These are phyloP conservation scores for Oreonectes daqikongensis DNA, from an alignment of 2,797 vertebrate species.

Conservation along the genomic window DNA sequence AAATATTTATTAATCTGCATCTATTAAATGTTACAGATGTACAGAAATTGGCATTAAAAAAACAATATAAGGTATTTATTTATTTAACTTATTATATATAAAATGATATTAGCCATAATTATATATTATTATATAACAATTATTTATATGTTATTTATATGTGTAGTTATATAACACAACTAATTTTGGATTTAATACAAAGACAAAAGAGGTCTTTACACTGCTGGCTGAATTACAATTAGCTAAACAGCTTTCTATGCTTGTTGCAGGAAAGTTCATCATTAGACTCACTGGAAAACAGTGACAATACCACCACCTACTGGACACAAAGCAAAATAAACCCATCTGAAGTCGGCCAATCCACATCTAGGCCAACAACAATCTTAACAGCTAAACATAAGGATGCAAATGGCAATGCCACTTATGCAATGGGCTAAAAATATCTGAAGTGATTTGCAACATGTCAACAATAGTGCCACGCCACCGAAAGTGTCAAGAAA, in stretches of 20 bases:
- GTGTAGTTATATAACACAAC: too few species aligned
- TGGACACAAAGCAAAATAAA: conserved; percentile 11
- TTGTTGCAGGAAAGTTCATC: not conserved
- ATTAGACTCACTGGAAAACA: not conserved
- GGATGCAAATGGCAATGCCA: not conserved
- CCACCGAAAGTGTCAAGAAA: not conserved
- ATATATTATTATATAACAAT: too few species aligned
- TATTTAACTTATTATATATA: too few species aligned
- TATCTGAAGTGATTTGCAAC: not conserved
- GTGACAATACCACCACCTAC: conserved; percentile 35
- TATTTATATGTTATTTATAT: too few species aligned
- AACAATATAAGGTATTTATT: too few species aligned
- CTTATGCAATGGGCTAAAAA: not conserved
- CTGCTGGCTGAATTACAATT: not conserved
- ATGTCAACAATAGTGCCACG: not conserved
- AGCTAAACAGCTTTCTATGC: not conserved
- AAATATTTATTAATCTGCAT: too few species aligned
- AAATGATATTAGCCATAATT: too few species aligned
- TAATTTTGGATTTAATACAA: too few species aligned
- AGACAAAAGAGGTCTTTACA: not conserved
- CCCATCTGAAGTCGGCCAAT: not conserved
- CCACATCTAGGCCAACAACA: not conserved
- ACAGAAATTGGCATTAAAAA: too few species aligned
- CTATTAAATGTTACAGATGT: too few species aligned
- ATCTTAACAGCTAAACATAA: not conserved